Conservation (phyloP, 64 coral and sea anemone species). For the Platygyra sinensis region DNA sequence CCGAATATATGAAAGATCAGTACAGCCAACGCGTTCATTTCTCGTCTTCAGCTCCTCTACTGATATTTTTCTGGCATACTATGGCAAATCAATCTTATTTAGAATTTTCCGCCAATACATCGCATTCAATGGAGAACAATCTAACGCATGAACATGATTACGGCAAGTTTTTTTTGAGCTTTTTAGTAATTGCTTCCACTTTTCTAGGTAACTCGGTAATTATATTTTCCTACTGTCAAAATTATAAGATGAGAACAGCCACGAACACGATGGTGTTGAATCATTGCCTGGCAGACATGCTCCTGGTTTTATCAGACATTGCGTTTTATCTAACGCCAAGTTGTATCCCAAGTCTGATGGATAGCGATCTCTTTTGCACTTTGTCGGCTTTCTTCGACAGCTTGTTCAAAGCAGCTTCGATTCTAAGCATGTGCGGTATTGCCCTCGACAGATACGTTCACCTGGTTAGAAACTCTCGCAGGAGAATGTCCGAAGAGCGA, state of each 20-base stretch:
- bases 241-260: slow-evolving; percentile 83
- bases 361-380: slow-evolving; percentile 26
- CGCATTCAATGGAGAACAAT: not conserved
- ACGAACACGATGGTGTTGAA: slow-evolving; percentile 79
- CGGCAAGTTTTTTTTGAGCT: not conserved
- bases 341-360: slow-evolving; percentile 9
- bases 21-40: too few species aligned
- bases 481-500: slow-evolving; percentile 41
- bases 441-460: slow-evolving; percentile 72
- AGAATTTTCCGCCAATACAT: too few species aligned
- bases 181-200: slow-evolving; percentile 10
- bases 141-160: not conserved
- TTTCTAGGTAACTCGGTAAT: slow-evolving; percentile 64
- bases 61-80: not conserved
- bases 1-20: too few species aligned
- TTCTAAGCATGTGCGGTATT: slow-evolving; percentile 67
- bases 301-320: slow-evolving; percentile 60
- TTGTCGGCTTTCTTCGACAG: slow-evolving; percentile 54
- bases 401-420: slow-evolving; percentile 53
- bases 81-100: not conserved
- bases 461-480: slow-evolving; percentile 37
- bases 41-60: not conserved
- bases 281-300: slow-evolving; percentile 66
- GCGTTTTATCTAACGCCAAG: slow-evolving; percentile 41
- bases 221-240: slow-evolving; percentile 56